Conservation (phyloP, 2,797 vertebrate species). For the Phaenicophaeus curvirostris region DNA sequence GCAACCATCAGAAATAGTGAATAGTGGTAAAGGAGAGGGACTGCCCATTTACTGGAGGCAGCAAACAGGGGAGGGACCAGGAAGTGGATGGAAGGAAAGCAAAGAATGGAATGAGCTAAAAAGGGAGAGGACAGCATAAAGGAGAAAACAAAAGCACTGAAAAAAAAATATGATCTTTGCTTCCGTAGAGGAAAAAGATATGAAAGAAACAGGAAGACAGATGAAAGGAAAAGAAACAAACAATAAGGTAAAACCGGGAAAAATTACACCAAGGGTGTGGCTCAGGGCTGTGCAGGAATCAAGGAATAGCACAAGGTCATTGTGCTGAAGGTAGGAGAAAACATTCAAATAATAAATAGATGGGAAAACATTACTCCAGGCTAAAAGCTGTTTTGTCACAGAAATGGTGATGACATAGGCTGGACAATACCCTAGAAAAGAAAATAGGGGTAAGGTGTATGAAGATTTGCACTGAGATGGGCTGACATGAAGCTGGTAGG, state of each 20-base stretch:
- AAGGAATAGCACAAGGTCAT: background rate
- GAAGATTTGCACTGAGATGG: background rate
- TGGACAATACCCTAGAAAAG: background rate
- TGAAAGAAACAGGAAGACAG: background rate
- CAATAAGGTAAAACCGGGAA: background rate
- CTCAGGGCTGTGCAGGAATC: background rate
- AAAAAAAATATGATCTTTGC: background rate
- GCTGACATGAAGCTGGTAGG: background rate
- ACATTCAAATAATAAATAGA: background rate
- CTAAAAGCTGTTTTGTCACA: background rate
- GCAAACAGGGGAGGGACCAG: background rate
- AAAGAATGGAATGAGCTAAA: background rate
- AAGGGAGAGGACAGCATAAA: background rate
- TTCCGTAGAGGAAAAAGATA: background rate
- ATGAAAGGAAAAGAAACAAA: background rate
- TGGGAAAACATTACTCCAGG: background rate
- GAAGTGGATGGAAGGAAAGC: background rate
- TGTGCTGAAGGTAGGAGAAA: background rate
- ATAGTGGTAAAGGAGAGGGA: background rate
- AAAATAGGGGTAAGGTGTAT: background rate
- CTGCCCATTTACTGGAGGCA: background rate
- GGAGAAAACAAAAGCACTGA: background rate
- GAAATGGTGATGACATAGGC: background rate
- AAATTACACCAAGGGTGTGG: background rate
- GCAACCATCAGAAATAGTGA: slow-evolving; percentile 33